Base-by-base conservation (phyloP, 2,888 invertebrate species). In the Palloptera scutellata region DNA sequence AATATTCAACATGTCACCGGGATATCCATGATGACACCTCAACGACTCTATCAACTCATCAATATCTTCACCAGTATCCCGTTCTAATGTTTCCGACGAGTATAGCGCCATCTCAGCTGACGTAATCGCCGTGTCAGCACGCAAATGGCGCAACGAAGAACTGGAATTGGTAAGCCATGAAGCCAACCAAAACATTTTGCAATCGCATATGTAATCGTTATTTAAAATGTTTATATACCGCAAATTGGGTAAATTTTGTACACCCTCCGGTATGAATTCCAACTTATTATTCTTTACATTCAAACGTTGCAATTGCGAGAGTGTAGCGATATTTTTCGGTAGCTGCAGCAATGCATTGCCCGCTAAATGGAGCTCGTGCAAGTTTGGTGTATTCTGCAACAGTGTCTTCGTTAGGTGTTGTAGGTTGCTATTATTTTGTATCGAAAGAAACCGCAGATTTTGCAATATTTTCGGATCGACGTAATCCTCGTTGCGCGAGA, bases 151-250 rank as follows among this genome's bases (percentile, higher is more conserved):
- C 19, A 59, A 19, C 20, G n/a, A 85, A 13, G 59, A 6, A 12
- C 72, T 71, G 51, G 67, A 52, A 45, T 78, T 76, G 17, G 74
- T 88, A 11, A 89, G 87, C 91, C 90, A 91, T 13, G 86, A 81
- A 1, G 87, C 83, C 74, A 94, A 89, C 94, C 94, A 94, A 73
- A 89, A 89, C 89, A 94, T 92, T 60, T 92, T 89, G 79, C 96
- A 96, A 83, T 95, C 94, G 86, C 96, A 96, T 17, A 90, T 89
- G 91, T 93, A 94, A 41, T 91, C 91, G 82, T 96, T 96, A 66
- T 89, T 89, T 45, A 88, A 86, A 73, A 95, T 88, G 73, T 89
- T 88, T 41, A 95, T 83, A 70, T 88, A 88, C 74, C 87, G 86
- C 64, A 95, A 84, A 59, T 87, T 84, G 9, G 88, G 86, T 65